Percentiles rank a stretch among this genome's conserved stretches.
Conservation (phyloP, 1,140 invertebrate genomes). For the Lepidostoma basale region DNA sequence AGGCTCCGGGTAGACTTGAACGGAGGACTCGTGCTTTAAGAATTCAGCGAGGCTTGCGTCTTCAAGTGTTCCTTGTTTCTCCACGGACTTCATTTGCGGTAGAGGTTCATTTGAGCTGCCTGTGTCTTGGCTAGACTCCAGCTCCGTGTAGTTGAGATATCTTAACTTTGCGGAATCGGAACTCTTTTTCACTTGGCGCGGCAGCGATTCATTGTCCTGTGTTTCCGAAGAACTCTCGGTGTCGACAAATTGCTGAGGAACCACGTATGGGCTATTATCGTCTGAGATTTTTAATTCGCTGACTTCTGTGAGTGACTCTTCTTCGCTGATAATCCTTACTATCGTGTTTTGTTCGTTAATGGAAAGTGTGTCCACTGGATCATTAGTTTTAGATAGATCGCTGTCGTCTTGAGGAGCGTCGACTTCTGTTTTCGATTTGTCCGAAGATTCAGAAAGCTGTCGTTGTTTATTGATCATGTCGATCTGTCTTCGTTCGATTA, state of each 20-base stretch:
- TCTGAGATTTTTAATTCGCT: constrained; percentile 63
- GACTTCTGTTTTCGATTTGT: constrained; percentile 42
- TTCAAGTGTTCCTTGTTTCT: constrained; percentile 59
- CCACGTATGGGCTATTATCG: constrained; percentile 55
- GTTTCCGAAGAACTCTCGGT: constrained; percentile 60
- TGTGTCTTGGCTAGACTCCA: constrained; percentile 41
- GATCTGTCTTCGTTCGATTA: constrained; percentile 65
- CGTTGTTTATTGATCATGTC: constrained; percentile 62
- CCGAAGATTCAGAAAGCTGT: constrained; percentile 47
- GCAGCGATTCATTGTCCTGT: constrained; percentile 49
- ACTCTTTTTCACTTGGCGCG: constrained; percentile 54
- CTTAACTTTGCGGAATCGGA: constrained; percentile 7
- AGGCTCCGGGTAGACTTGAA: constrained; percentile 52
- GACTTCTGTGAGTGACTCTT: constrained; percentile 69
- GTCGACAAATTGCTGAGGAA: constrained; percentile 57
- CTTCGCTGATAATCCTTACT: constrained; percentile 64
- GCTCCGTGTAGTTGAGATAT: constrained; percentile 22
- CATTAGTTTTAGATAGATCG: constrained; percentile 26
- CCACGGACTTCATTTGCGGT: constrained; percentile 49
- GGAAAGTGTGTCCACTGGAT: constrained; percentile 9
- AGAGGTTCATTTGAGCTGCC: constrained; percentile 48
- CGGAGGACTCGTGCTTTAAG: constrained; percentile 57
- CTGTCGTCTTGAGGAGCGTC: constrained; percentile 25
- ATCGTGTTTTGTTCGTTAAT: constrained; percentile 48
- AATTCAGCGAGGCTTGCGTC: constrained; percentile 59